Base-by-base conservation (phyloP, 2,797 vertebrate species). In the Eidolon dupreanum region DNA sequence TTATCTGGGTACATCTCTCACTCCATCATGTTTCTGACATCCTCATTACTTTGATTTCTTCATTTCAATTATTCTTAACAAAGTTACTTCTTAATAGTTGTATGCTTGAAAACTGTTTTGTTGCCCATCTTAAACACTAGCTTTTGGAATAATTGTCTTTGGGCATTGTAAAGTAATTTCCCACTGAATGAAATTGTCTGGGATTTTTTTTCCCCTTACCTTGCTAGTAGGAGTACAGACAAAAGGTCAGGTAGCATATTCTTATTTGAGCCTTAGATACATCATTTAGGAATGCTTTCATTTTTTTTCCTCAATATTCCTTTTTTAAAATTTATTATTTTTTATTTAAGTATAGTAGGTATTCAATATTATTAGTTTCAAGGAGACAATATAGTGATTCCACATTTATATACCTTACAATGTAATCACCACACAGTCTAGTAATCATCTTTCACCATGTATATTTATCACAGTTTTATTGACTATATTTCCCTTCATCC, bases 191-290 rank as follows among this genome's bases (percentile, higher is more conserved):
- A 93, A 94, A 84, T 78, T 55, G 6, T 41, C 57, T 66, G 74
- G 3, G n/a, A 16, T 22, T 28, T 43, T 49, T 65, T 41, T 15
- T 15, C 6, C 3, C 41, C 24, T 92, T 83, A 71, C 15, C 36
- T 31, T 82, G 22, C 28, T 81, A 46, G 28, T 41, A 71, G 41
- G 11, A 86, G 15, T 57, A 17, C 19, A 89, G 57, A 89, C 10
- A 71, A 78, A 96, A 83, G 59, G 38, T 77, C 73, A 51, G 6
- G 51, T 59, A 87, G 22, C 28, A 49, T 86, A 65, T 75, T 91
- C 59, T 95, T 83, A 70, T 63, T 82, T 75, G 70, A 41, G 46
- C 57, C 68, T 96, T 82, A 19, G 53, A 90, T 93, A 78, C 55
- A 43, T 61, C 10, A 53, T n/a, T 82, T 71, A 88, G 24, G 36